Base-by-base conservation (phyloP, 2,113 vertebrate species). In the Dasyornis broadbenti region DNA sequence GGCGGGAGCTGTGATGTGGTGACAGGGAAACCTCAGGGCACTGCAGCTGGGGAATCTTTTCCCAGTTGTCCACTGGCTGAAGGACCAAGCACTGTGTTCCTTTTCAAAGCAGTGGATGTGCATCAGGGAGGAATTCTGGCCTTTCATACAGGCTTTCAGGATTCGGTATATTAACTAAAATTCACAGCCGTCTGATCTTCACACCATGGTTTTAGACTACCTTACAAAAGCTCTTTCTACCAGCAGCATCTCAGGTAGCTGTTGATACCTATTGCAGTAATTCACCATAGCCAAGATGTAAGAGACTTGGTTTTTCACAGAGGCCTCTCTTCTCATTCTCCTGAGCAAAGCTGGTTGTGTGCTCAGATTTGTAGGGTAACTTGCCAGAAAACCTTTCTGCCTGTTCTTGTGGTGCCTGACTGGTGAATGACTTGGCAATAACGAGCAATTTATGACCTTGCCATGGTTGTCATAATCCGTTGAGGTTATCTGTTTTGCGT, bases 401-500 rank as follows among this genome's bases (percentile, higher is more conserved):
- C 26, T 84, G 71, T 47, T 23, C 21, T 49, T 30, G 2, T 37
- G 20, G 26, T 1, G 0, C 14, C 16, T 24, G 9, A 8, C 31
- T 24, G 33, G 12, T 11, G 14, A 35, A 21, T 4, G 15, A 3
- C 37, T 33, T 15, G 11, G 27, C 23, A 39, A 33, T 33, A 28
- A 73, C 30, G 6, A 18, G 22, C 1, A 14, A 3, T 20, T 53
- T 15, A 10, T 52, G 18, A 33, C 8, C 22, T 3, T 40, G 1
- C 1, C 14, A 7, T 6, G 4, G 3, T 22, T n/a, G 3, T 27
- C 13, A 23, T 23, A 49, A 63, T 26, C 1, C 10, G 2, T 27
- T 23, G 6, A 5, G 20, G 1, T 56, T 42, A 5, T 11, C 11
- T 3, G 40, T 53, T 39, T 79, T 35, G 42, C 66, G 7, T 20